Percentiles rank a stretch among this genome's conserved stretches.
Conservation (phyloP, 2,113 vertebrate species). For the Fulmarus glacialis region DNA sequence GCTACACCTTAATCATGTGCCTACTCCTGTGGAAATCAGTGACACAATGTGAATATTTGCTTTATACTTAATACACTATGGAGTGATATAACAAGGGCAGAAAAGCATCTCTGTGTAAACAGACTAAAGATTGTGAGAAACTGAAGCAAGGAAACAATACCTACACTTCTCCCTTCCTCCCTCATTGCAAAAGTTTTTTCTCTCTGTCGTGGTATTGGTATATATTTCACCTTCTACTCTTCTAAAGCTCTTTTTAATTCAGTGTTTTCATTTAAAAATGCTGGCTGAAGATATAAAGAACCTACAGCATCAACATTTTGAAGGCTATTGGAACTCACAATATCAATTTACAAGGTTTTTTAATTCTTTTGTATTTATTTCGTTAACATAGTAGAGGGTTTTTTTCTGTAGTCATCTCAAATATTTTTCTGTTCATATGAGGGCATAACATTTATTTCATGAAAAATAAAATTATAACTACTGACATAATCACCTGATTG, state of each 20-base stretch:
- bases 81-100: background rate
- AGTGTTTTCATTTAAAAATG: background rate
- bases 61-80: background rate
- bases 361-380: background rate
- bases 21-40: background rate
- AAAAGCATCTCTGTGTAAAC: background rate
- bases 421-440: background rate
- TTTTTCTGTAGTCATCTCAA: background rate
- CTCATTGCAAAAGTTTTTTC: background rate
- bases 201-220: background rate
- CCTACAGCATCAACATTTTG: background rate
- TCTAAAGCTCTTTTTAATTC: constrained; percentile 9
- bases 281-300: background rate
- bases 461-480: background rate
- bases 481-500: background rate
- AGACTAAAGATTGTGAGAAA: background rate
- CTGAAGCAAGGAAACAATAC: background rate
- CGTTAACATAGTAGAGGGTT: background rate
- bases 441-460: background rate
- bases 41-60: background rate
- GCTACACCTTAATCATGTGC: background rate
- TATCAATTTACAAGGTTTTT: background rate
- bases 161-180: background rate
- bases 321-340: background rate
- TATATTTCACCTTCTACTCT: background rate